These are phyloP conservation scores for Cryptoleucopteryx plumbea DNA, from an alignment of 2,113 vertebrate genomes.

Conservation along the genomic window DNA sequence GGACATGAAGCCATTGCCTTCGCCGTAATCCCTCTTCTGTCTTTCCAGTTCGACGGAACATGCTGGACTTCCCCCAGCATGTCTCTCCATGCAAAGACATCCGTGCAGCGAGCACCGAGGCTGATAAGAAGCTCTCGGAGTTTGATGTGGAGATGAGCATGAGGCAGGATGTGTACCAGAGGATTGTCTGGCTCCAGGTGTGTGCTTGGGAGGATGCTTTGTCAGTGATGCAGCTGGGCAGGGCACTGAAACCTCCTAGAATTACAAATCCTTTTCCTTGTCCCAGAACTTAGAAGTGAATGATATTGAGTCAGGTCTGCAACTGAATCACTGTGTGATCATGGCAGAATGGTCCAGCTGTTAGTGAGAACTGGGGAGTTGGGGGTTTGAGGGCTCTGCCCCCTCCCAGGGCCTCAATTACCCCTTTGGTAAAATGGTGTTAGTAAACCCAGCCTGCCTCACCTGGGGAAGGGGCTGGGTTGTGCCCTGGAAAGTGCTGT, in stretches of 20 bases:
- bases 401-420: rapidly evolving
- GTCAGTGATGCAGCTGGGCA: rapidly evolving
- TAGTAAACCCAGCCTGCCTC: neutral
- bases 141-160: conserved; percentile 99
- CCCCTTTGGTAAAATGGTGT: neutral
- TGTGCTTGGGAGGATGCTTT: neutral
- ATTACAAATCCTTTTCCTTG: rapidly evolving
- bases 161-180: conserved; percentile 92
- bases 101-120: conserved; percentile 88
- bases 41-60: conserved; percentile 85
- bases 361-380: neutral
- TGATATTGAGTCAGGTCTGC: rapidly evolving
- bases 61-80: conserved; percentile 96
- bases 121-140: conserved; percentile 92
- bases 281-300: neutral
- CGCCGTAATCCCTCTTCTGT: rapidly evolving
- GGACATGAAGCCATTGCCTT: rapidly evolving
- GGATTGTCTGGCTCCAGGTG: conserved; percentile 90
- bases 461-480: neutral
- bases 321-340: rapidly evolving
- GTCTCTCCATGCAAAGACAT: conserved; percentile 87
- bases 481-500: neutral
- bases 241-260: neutral
- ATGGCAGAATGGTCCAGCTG: rapidly evolving
- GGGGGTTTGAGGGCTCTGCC: neutral